phyloP scores from a whole-genome alignment of 2,797 vertebrate genomes.

The Sebastes oblongus region DNA sequence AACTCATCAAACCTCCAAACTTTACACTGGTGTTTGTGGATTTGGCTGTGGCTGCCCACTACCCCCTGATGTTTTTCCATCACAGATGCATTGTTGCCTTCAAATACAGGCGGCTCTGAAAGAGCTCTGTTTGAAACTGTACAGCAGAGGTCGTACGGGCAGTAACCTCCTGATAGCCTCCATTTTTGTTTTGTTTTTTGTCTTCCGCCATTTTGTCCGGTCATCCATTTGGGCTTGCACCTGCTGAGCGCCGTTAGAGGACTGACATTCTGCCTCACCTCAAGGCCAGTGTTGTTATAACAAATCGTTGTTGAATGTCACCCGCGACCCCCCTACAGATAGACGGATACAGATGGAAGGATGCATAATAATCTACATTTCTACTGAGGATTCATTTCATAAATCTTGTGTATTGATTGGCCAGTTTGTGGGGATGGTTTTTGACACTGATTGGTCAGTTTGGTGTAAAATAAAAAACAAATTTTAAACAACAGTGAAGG shows the following conservation, averaged over 20 bases:
- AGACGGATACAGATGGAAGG: background rate
- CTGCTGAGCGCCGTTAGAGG: slow-evolving; percentile 51
- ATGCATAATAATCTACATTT: background rate
- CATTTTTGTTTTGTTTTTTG: slow-evolving; percentile 10
- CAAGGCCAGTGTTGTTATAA: slow-evolving; percentile 9
- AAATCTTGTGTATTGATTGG: background rate
- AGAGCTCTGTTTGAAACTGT: slow-evolving; percentile 30
- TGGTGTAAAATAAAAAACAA: background rate
- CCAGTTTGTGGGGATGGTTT: background rate
- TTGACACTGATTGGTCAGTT: background rate
- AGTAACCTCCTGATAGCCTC: slow-evolving; percentile 29
- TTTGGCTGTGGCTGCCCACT: background rate
- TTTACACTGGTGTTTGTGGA: slow-evolving; percentile 13
- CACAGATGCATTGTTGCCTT: slow-evolving; percentile 49
- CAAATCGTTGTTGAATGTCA: slow-evolving; percentile 12
- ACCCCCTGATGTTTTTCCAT: slow-evolving; percentile 63
- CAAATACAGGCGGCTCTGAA: slow-evolving; percentile 23
- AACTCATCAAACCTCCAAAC: slow-evolving; percentile 17
- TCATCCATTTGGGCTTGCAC: slow-evolving; percentile 35
- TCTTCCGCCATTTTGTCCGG: slow-evolving; percentile 41
- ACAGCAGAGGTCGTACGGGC: slow-evolving; percentile 27
- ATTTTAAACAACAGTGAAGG: too few species aligned
- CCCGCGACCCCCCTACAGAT: background rate
- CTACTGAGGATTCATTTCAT: background rate
- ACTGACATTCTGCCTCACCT: slow-evolving; percentile 32